Base-by-base conservation (phyloP, 2,888 invertebrate genomes). In the Strigamia transsilvanica region DNA sequence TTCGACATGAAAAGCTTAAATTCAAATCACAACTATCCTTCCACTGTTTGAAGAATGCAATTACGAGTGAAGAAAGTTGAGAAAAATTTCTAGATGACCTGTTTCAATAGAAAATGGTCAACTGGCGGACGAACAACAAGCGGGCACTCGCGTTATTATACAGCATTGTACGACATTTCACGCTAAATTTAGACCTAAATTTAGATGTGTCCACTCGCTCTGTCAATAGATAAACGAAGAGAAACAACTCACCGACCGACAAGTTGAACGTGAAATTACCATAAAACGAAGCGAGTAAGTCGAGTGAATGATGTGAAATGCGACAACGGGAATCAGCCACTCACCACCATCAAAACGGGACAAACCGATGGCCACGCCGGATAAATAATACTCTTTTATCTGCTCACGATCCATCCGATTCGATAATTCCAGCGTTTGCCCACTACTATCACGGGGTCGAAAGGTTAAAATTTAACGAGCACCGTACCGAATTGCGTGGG, bases 211-310 rank as follows among this genome's bases (percentile, higher is more conserved):
- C 73, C 73, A 12, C 32, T 73, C 73, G 73, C 73, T 73, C 73
- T 73, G 73, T 32, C 73, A 73, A 32, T 32, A 73, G 73, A 73
- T 73, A 73, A 73, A 27, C 23, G 73, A 73, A 73, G 73, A 73
- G 73, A 73, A 73, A 73, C 73, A 73, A 73, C 32, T 73, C 73
- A 73, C 73, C 73, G 73, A 73, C 73, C 73, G 73, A 73, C 73
- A 73, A 73, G 73, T 32, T 73, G 32, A 73, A 73, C 73, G 73
- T 73, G 73, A 73, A 73, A 73, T 73, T 73, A 73, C 73, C 73
- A 73, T 73, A 73, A 73, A 73, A 73, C 73, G 73, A 32, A 27
- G 1, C 27, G 73, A 73, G 73, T 32, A 73, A 73, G 27, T 73
- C 27, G 32, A 73, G 73, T 73, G 73, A 73, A 73, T 73, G 73